These are phyloP conservation scores for Aromia moschata DNA, from an alignment of 2,888 invertebrate genomes.

Conservation along the genomic window DNA sequence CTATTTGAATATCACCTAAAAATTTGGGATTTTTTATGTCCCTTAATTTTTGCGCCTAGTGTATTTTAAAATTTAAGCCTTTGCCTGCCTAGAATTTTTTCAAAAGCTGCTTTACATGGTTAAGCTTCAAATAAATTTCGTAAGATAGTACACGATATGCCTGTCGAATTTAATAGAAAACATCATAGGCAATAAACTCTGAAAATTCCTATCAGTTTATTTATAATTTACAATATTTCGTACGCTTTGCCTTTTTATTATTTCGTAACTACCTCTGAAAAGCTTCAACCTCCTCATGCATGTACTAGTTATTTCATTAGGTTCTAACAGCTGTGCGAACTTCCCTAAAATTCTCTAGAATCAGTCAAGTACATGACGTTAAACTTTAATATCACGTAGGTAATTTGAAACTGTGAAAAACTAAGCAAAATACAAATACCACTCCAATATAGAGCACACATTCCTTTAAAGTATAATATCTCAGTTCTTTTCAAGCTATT, in stretches of 20 bases:
- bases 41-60: too few species aligned
- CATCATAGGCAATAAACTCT: conserved; percentile 25
- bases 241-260: conserved; percentile 2
- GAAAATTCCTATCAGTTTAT: conserved; percentile 18
- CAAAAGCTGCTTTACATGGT: too few species aligned
- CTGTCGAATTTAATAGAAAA: conserved; percentile 1
- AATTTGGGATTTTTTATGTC: too few species aligned
- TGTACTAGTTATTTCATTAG: conserved; percentile 48
- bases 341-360: conserved; percentile 53
- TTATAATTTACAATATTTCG: conserved; percentile 20
- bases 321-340: conserved; percentile 58
- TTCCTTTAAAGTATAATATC: conserved; percentile 55
- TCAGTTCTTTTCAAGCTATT: conserved; percentile 57
- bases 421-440: conserved; percentile 47
- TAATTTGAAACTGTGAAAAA: conserved; percentile 41
- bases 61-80: too few species aligned
- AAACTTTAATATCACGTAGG: conserved; percentile 59
- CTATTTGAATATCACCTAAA: too few species aligned
- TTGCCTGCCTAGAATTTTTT: too few species aligned
- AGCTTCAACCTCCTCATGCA: conserved; percentile 46
- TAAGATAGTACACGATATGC: too few species aligned
- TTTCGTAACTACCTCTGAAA: conserved; percentile 29
- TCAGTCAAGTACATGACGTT: conserved; percentile 60
- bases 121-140: too few species aligned
- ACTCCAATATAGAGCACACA: conserved; percentile 53